Evolutionary conservation across 2,888 invertebrate species (phyloP).

Genomic region (Metalampra italica): DNA sequence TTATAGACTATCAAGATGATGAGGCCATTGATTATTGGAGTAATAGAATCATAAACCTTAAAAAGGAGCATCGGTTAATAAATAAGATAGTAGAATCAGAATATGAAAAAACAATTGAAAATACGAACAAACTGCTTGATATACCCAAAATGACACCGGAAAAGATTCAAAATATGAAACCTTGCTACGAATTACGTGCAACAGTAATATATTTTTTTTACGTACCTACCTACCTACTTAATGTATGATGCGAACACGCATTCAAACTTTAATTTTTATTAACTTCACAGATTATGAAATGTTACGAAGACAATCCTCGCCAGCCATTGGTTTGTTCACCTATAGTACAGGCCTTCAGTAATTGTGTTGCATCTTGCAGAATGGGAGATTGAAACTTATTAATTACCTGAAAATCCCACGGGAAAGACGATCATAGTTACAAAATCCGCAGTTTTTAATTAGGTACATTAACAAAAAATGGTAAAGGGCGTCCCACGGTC

Average conservation of each 20-base stretch:
- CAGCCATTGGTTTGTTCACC: conserved; percentile 59
- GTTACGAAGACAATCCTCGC: conserved; percentile 65
- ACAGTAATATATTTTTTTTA: conserved; percentile 39
- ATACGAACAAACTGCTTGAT: conserved; percentile 40
- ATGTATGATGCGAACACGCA: not conserved
- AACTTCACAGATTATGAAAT: conserved; percentile 51
- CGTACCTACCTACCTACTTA: not conserved
- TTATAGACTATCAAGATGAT: conserved; percentile 29
- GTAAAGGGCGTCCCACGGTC: no score
- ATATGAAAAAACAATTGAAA: conserved; percentile 58
- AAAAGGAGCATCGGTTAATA: conserved; percentile 60
- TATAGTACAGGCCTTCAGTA: conserved; percentile 58
- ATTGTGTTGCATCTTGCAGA: conserved; percentile 54
- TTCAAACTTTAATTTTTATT: not conserved
- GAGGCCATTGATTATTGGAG: conserved; percentile 58
- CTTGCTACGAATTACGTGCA: conserved; percentile 55
- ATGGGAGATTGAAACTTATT: conserved; percentile 32
- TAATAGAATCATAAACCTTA: conserved; percentile 54
- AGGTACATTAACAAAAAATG: no score
- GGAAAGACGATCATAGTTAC: no score
- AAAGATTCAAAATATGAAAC: conserved; percentile 52
- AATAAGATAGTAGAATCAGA: conserved; percentile 63
- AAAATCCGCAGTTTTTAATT: no score
- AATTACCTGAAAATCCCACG: no score
- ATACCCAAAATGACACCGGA: conserved; percentile 41